Base-by-base conservation (phyloP, 2,113 vertebrate species). In the Oreotrochilus melanogaster region DNA sequence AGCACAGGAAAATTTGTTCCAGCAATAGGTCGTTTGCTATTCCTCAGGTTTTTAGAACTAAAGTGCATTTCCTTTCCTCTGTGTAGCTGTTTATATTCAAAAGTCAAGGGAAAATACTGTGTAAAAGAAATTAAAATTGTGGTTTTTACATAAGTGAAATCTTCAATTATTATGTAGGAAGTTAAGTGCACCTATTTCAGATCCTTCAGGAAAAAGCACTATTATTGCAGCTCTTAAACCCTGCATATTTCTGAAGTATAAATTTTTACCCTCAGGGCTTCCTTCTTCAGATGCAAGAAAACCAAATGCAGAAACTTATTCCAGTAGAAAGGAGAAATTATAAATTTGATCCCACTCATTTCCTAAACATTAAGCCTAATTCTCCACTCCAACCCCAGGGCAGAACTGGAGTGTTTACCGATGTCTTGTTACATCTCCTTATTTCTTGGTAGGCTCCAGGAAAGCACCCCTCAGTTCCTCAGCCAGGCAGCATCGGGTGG, bases 251-350 rank as follows among this genome's bases (percentile, higher is more conserved):
- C 39, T 88, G 78, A 78, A 92, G 43, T 74, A 18, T 82, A 56
- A 84, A 56, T 61, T 95, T 75, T 94, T 91, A 42, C 70, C 88
- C 76, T 85, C 19, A 79, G 62, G 92, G 39, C 12, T 86, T 92
- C 53, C 31, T 60, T 91, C 33, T 91, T 91, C 66, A 64, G 25
- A 79, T 82, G 30, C 14, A 93, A 93, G 51, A 91, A 93, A 83
- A 72, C 9, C 73, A 91, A 92, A 84, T 2, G 4, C 28, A 87
- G 70, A 91, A 93, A 85, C 12, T 48, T 89, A 89, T 82, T 93
- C 48, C 8, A 11, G 19, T 45, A 39, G 60, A 82, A 95, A 84
- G 22, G 57, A 86, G 28, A 48, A 30, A 50, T 76, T 78, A 69
- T 86, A 78, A 82, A 89, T 86, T 81, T 78, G n/a, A 78, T 74